A percentile compares a stretch with the other conserved stretches of the same genome.
These are phyloP conservation scores for Brachylomia viminalis DNA, from an alignment of 2,888 invertebrate species.

Conservation along the genomic window DNA sequence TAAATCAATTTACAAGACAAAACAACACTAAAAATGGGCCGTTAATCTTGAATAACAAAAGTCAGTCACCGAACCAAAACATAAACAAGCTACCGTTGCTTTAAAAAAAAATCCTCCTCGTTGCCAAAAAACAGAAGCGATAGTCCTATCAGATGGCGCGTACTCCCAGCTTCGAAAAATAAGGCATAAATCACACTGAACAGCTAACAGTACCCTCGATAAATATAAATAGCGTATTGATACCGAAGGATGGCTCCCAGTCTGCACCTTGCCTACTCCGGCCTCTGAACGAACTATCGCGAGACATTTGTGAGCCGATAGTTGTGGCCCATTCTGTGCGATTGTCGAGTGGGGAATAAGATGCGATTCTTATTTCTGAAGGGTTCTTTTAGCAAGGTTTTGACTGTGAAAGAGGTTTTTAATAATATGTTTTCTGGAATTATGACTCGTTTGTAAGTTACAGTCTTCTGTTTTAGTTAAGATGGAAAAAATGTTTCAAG, in stretches of 20 bases:
- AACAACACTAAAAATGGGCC: not conserved
- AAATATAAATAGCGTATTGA: conserved; percentile 69
- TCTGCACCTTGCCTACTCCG: conserved; percentile 53
- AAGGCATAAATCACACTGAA: conserved; percentile 62
- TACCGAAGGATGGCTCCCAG: conserved; percentile 59
- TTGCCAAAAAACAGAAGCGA: conserved; percentile 42
- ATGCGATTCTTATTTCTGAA: conserved; percentile 31
- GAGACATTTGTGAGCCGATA: conserved; percentile 63
- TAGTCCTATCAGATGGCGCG: conserved; percentile 51
- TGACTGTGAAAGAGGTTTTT: conserved; percentile 8
- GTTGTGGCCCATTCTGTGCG: conserved; percentile 49
- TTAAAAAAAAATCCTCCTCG: conserved; percentile 20
- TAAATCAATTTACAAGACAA: conserved; percentile 2
- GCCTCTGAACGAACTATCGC: conserved; percentile 59
- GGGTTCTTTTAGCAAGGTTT: conserved; percentile 30
- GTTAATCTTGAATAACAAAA: conserved; percentile 1
- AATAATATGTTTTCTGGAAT: not conserved
- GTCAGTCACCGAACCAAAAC: not conserved
- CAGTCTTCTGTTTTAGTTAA: not conserved
- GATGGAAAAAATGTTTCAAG: not conserved
- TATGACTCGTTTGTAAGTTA: not conserved
- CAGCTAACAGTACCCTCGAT: conserved; percentile 64
- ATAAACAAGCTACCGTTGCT: not conserved
- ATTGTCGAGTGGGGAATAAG: conserved; percentile 59
- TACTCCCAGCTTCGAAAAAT: conserved; percentile 37